Percentiles rank a stretch among this genome's conserved stretches.
Evolutionary conservation across 2,797 vertebrate genomes (phyloP).

Genomic region (Sebastes taczanowskii): DNA sequence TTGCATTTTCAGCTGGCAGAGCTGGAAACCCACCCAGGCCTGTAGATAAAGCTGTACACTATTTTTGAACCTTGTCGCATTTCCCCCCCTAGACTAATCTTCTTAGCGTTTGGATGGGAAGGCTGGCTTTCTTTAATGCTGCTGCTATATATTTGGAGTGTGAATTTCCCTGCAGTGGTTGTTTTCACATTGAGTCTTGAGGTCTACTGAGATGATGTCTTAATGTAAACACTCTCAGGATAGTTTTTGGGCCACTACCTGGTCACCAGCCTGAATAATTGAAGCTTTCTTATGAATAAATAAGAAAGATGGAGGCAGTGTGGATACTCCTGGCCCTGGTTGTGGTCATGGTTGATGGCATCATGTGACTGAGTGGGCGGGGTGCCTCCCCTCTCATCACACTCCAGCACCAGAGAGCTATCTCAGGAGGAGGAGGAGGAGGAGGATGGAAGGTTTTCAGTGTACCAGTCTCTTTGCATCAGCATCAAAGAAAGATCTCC

Average conservation of each 20-base stretch:
- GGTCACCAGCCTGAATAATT: slow-evolving; percentile 64
- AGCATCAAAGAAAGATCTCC: slow-evolving; percentile 62
- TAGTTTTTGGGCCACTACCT: slow-evolving; percentile 38
- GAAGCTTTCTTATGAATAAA: slow-evolving; percentile 72
- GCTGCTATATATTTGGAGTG: slow-evolving; percentile 11
- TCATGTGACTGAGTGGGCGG: slow-evolving; percentile 55
- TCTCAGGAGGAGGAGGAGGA: slow-evolving; percentile 38
- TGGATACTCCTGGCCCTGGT: slow-evolving; percentile 17
- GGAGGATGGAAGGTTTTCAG: slow-evolving; percentile 56
- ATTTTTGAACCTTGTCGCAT: slow-evolving; percentile 68
- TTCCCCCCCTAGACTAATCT: slow-evolving; percentile 59
- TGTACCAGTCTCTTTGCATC: slow-evolving; percentile 72
- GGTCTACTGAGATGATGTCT: slow-evolving; percentile 6
- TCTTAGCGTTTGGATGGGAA: slow-evolving; percentile 58
- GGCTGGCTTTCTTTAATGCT: slow-evolving; percentile 41
- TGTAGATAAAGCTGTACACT: slow-evolving; percentile 56
- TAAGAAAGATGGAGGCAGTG: slow-evolving; percentile 40
- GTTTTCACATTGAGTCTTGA: not conserved
- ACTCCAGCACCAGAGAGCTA: slow-evolving; percentile 29
- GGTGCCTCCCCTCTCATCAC: slow-evolving; percentile 27
- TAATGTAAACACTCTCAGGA: slow-evolving; percentile 26
- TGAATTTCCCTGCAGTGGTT: not conserved
- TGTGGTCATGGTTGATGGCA: slow-evolving; percentile 55
- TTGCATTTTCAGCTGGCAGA: slow-evolving; percentile 50
- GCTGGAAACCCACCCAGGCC: slow-evolving; percentile 41